phyloP scores from a whole-genome alignment of 2,113 vertebrate genomes.

The Anhinga anhinga region DNA sequence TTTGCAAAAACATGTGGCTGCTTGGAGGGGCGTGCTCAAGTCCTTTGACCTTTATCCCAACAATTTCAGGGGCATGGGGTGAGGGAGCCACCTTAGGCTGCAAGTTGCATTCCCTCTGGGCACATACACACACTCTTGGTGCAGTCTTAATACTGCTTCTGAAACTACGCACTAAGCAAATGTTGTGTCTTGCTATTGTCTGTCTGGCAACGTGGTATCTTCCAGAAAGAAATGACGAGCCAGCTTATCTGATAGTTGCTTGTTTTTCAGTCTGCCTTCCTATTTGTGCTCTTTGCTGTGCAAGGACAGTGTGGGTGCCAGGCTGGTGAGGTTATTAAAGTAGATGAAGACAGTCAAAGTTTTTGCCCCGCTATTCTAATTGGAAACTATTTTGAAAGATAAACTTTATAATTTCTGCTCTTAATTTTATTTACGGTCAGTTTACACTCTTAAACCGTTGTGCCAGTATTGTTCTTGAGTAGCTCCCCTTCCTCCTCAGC shows the following conservation, averaged over 20 bases:
- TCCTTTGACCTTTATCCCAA: accelerated
- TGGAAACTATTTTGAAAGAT: slow-evolving; percentile 3
- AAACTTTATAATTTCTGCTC: slow-evolving; percentile 17
- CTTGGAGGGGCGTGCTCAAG: accelerated
- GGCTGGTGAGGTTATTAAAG: background rate
- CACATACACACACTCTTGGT: accelerated
- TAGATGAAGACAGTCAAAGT: background rate
- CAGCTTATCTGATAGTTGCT: background rate
- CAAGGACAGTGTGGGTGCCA: background rate
- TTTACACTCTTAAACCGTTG: background rate
- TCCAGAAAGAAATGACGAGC: background rate
- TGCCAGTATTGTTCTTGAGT: slow-evolving; percentile 57
- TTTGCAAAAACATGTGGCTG: accelerated
- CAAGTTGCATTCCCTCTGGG: background rate
- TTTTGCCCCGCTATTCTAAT: background rate
- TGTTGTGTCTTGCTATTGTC: background rate
- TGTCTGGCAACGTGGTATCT: background rate
- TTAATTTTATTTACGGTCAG: slow-evolving; percentile 5
- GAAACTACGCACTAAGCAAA: background rate
- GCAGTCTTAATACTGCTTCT: accelerated
- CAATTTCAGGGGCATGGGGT: accelerated
- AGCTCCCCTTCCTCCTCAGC: slow-evolving; percentile 6
- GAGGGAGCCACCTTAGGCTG: background rate
- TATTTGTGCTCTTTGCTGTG: background rate
- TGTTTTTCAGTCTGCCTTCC: slow-evolving; percentile 2